phyloP scores from a whole-genome alignment of 2,113 vertebrate genomes.

The Rattus rattus region DNA sequence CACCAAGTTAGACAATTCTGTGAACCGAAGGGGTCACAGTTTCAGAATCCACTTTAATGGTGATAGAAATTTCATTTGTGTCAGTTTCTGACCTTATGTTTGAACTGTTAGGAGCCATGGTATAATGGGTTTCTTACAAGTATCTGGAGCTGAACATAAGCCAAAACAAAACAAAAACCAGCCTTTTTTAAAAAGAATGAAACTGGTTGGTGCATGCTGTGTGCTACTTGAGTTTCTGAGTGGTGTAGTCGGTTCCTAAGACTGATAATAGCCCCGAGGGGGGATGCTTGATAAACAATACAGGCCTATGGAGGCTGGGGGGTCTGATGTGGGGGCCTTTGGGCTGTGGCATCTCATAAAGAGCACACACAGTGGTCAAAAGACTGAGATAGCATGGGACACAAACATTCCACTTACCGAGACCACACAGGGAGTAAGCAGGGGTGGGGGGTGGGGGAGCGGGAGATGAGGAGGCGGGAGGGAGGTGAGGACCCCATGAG shows the following conservation, averaged over 20 bases:
- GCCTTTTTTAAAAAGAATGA: neutral
- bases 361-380: neutral
- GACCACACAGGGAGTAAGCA: neutral
- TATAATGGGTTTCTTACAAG: neutral
- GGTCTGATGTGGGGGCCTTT: neutral
- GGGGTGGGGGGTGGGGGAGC: accelerated
- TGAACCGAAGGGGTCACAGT: neutral
- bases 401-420: neutral
- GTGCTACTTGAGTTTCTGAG: neutral
- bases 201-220: neutral
- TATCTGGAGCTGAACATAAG: neutral
- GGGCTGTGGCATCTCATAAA: neutral
- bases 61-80: neutral
- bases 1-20: neutral
- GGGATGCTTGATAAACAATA: neutral
- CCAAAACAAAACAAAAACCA: neutral
- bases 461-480: too few species aligned
- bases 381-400: neutral
- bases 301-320: neutral
- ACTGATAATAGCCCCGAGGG: neutral
- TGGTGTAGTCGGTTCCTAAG: neutral
- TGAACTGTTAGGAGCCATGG: neutral
- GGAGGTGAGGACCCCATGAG: neutral
- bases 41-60: neutral
- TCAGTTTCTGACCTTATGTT: neutral